Percentiles rank a stretch among this genome's conserved stretches.
Evolutionary conservation across 2,797 vertebrate species (phyloP).

Genomic region (Otolemur crassicaudatus): DNA sequence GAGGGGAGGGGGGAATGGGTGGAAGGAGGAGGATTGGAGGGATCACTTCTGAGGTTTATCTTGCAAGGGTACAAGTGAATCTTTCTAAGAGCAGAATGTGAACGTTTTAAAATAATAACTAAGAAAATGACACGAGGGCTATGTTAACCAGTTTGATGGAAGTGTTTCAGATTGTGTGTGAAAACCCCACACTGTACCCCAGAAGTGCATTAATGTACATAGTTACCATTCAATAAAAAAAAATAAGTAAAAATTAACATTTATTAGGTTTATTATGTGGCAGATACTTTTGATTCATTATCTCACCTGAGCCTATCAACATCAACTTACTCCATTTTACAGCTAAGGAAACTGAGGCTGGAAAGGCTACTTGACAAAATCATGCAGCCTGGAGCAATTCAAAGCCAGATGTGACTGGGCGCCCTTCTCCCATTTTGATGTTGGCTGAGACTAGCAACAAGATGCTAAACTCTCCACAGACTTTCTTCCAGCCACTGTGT

Average conservation of each 20-base stretch:
- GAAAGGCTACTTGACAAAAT: neutral
- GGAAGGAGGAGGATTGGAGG: too few relatives aligned
- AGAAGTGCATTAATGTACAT: too few relatives aligned
- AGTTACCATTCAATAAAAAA: neutral
- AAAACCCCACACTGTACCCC: too few relatives aligned
- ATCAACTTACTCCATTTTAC: slow-evolving; percentile 13
- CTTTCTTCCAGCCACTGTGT: neutral
- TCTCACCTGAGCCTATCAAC: neutral
- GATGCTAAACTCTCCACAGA: neutral
- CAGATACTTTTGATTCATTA: neutral
- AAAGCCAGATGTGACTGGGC: neutral
- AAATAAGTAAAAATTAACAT: neutral
- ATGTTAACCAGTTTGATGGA: too few relatives aligned
- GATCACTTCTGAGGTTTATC: too few relatives aligned
- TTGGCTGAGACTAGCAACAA: neutral
- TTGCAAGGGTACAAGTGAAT: too few relatives aligned
- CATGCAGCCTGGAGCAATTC: neutral
- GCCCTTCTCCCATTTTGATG: neutral
- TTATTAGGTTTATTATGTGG: neutral
- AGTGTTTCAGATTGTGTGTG: too few relatives aligned
- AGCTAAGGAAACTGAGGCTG: neutral
- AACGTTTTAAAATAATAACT: too few relatives aligned
- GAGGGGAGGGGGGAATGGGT: too few relatives aligned
- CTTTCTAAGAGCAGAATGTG: too few relatives aligned
- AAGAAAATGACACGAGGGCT: too few relatives aligned